Conservation (phyloP, 2,888 invertebrate species). For the Rotaria sp. region DNA sequence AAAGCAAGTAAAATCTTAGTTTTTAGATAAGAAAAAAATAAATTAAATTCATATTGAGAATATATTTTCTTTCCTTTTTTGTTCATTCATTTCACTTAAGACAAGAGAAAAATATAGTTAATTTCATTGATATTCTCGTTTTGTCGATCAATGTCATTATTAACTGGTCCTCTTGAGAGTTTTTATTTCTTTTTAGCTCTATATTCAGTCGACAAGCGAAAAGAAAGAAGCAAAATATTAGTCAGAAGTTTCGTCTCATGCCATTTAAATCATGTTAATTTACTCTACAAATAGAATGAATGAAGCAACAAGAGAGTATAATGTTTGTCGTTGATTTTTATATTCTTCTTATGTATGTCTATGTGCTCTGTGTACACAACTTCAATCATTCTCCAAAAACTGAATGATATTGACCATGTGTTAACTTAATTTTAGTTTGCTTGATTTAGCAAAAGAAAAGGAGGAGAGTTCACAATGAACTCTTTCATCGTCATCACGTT, state of each 20-base stretch:
- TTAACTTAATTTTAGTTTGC: neutral
- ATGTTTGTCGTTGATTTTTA: neutral
- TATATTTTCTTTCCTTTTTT: neutral
- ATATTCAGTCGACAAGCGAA: neutral
- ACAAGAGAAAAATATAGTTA: neutral
- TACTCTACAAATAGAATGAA: neutral
- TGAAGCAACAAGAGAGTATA: neutral
- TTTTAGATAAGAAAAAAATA: neutral
- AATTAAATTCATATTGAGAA: neutral
- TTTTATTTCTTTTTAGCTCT: neutral
- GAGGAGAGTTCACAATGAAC: neutral
- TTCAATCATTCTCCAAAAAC: neutral
- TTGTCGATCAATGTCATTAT: neutral
- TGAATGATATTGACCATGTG: conserved; percentile 21
- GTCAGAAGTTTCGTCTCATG: neutral
- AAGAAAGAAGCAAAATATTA: neutral
- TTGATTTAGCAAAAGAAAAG: neutral
- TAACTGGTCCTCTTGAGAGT: neutral
- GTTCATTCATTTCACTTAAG: neutral
- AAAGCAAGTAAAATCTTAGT: neutral
- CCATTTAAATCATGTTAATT: neutral
- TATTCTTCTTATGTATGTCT: neutral
- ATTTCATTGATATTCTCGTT: neutral
- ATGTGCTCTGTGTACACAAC: neutral
- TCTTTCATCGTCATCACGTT: conserved; percentile 1